Evolutionary conservation across 2,888 invertebrate genomes (phyloP).

Genomic region (Drosophila fungiperda): DNA sequence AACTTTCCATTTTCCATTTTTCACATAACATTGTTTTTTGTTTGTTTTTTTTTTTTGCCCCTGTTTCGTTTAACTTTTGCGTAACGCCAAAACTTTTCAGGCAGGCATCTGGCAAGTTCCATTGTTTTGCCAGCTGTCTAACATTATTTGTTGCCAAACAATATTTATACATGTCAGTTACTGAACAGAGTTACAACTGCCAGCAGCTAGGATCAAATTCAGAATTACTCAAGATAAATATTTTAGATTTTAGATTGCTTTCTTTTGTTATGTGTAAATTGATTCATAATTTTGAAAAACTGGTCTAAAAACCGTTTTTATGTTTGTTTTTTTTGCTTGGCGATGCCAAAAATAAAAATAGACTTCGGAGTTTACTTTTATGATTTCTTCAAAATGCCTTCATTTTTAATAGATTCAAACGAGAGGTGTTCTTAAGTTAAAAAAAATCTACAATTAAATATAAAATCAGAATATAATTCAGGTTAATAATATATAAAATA

Average conservation of each 20-base stretch:
- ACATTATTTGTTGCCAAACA: constrained; percentile 23
- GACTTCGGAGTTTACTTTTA: not conserved
- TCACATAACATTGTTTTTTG: constrained; percentile 20
- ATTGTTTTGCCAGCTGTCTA: constrained; percentile 36
- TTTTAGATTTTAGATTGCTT: not conserved
- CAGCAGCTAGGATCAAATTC: constrained; percentile 2
- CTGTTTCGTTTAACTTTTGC: constrained; percentile 32
- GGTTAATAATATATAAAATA: no score
- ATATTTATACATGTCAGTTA: constrained; percentile 8
- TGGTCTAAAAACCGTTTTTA: no score
- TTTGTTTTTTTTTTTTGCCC: constrained; percentile 18
- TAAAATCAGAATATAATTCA: no score
- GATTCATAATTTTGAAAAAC: not conserved
- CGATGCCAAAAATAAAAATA: not conserved
- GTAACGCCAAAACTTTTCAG: constrained; percentile 40
- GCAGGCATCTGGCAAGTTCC: constrained; percentile 24
- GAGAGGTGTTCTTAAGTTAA: not conserved
- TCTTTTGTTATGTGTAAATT: not conserved
- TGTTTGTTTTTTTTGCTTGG: no score
- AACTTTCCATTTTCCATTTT: constrained; percentile 13
- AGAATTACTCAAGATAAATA: not conserved
- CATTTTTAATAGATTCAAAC: not conserved
- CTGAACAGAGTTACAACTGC: constrained; percentile 4
- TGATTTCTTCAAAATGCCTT: not conserved
- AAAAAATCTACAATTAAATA: no score